Base-by-base conservation (phyloP, 2,113 vertebrate genomes). In the Conger conger region DNA sequence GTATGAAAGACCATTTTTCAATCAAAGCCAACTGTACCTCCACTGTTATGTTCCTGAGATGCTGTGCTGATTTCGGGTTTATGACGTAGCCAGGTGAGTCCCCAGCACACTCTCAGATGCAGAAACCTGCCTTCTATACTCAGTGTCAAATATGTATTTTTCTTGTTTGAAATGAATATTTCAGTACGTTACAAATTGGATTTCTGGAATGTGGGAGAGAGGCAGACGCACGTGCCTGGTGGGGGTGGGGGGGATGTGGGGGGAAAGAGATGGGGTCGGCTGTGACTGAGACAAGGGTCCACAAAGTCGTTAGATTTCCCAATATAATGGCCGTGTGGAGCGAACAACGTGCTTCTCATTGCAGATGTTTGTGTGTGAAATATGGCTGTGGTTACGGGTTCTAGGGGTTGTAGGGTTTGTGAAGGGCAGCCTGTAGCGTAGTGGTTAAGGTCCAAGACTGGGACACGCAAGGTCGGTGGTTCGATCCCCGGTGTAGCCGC, bases 291-390 rank as follows among this genome's bases (percentile, higher is more conserved):
- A n/a, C 9, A 73, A 73, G 68, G 57, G 68, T 73, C 33, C 68
- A 73, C 68, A 73, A 33, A 73, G 68, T 73, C 68, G 81, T 89
- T 86, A 11, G 77, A 87, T 63, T 42, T 38, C 42, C 18, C 83
- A 88, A 86, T 86, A 87, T 91, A 90, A 86, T 86, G 87, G 85
- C 91, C 89, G 86, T 23, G 84, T 89, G 88, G 87, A 89, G 83
- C 87, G 89, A 87, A 88, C 89, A 90, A 87, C 89, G 88, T 83
- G 90, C 90, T 90, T 87, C 91, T 92, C 89, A 90, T 92, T 90
- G 91, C 87, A 84, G 87, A 86, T 92, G 88, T 88, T 91, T 89
- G 86, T 78, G 37, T 36, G 15, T 78, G 35, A 78, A 36, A 78
- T 73, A 73, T 13, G 13, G 27, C 30, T 33, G 11, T 23, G 18